Evolutionary conservation across 2,113 vertebrate species (phyloP).

Genomic region (Oenanthe melanoleuca): DNA sequence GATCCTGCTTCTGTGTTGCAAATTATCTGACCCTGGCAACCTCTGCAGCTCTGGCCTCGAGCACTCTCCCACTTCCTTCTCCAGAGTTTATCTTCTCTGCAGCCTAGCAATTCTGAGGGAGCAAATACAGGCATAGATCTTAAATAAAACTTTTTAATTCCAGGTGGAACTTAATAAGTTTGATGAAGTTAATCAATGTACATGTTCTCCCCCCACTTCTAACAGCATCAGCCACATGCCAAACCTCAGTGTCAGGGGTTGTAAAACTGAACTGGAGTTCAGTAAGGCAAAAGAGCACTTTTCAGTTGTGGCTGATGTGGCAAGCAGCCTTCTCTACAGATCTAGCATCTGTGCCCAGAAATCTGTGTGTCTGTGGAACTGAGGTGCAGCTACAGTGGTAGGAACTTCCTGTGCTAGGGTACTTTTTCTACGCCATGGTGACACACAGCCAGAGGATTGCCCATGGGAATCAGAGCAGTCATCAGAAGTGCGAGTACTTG

Average conservation of each 20-base stretch:
- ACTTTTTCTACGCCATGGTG: neutral
- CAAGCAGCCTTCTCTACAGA: neutral
- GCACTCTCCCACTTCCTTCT: neutral
- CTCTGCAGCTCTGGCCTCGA: neutral
- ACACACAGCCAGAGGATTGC: neutral
- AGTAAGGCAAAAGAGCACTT: neutral
- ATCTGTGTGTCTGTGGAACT: neutral
- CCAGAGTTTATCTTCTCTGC: neutral
- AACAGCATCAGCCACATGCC: neutral
- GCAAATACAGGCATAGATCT: neutral
- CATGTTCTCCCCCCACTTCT: neutral
- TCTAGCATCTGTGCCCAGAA: neutral
- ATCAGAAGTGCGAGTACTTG: neutral
- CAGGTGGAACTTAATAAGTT: neutral
- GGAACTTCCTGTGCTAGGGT: neutral
- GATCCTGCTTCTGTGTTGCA: neutral
- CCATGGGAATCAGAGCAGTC: neutral
- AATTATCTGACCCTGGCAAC: neutral
- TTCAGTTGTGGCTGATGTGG: neutral
- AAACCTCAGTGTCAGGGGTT: neutral
- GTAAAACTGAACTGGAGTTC: neutral
- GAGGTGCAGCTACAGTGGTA: neutral
- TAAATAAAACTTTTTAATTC: neutral
- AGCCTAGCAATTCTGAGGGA: neutral
- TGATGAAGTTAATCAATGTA: neutral